Evolutionary conservation across 2,888 invertebrate genomes (phyloP), one percentile per base, ranked within the genome.

Genomic region (Podotricha telesiphe): DNA sequence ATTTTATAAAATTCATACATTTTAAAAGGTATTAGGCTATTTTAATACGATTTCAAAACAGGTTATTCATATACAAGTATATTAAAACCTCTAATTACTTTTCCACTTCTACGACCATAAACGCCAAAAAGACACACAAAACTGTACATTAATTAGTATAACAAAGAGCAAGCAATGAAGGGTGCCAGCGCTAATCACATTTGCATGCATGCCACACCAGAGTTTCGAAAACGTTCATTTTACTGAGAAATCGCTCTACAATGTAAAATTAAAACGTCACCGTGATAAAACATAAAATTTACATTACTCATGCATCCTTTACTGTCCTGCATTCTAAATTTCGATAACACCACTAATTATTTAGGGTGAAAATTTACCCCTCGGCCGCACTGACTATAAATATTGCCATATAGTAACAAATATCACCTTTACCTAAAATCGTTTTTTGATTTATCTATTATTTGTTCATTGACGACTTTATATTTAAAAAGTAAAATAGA

Each of bases 341-440:
- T 75, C 80, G 78, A 84, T 81, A 79, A 78, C 75, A 76, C 80
- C 80, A 78, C 79, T 80, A 80, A 81, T 85, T 84, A 85, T 86
- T 86, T 84, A 83, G 69, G 72, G 69, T 58, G 65, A 70, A 69
- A 73, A 82, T 83, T 82, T 78, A 81, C 81, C 80, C 78, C 78
- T 78, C 76, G 79, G 75, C 69, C 48, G 67, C 73, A 66, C 58
- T 71, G 74, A 72, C 70, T 72, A 69, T 76, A 74, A 72, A 76
- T 74, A 70, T 70, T 69, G 70, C 66, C 63, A 56, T 58, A 48
- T 59, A 51, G 51, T 67, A 67, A 72, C 67, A 70, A 72, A 67
- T 71, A 70, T 67, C 70, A 67, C 63, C 62, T 48, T 62, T 56
- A 53, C 37, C 37, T 37, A 28, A 28, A 28, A n/a, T n/a, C n/a